Evolutionary conservation across 2,113 vertebrate genomes (phyloP), one percentile per base, ranked within the genome.

Genomic region (Lepisosteus oculatus): DNA sequence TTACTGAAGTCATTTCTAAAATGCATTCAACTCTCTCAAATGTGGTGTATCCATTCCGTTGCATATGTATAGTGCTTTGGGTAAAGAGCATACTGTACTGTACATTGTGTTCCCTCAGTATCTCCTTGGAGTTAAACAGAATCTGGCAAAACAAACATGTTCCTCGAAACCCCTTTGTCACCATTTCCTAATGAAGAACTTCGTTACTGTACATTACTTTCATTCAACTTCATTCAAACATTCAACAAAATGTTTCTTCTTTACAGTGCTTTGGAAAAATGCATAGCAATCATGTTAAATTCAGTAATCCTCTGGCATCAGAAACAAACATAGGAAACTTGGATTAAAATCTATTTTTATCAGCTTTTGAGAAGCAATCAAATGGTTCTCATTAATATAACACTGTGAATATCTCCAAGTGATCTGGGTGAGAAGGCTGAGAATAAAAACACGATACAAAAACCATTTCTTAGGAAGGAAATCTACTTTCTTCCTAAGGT

Each of bases 281-380:
- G 71, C 51, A 13, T 8, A 2, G 65, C 64, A 72, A 67, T 55
- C 71, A 72, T 59, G 71, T 72, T 67, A 67, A 56, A 67, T 72
- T 67, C 59, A 29, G 71, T 72, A 67, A 72, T 79, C 43, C 62
- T 68, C 65, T 44, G n/a, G 15, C 72, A 67, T 62, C 70, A 59
- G 68, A 78, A 68, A 64, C 66, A 68, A 71, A 65, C 67, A 67
- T 59, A 72, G 59, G 71, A 72, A 56, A 72, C 64, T 66, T 55
- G 61, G 71, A 72, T 67, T 67, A 65, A 72, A 72, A 72, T 72
- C 64, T 67, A 55, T 72, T 72, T 72, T 72, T 67, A 67, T 67
- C 13, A 59, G 55, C 65, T 67, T 56, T 67, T 15, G 54, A 65
- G 71, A 72, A 72, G 71, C 64, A 67, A 72, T 72, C 71, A 72